A percentile compares a stretch with the other conserved stretches of the same genome.
These are phyloP conservation scores for Lepidochitona cinerea DNA, from an alignment of 2,888 invertebrate species.

Conservation along the genomic window DNA sequence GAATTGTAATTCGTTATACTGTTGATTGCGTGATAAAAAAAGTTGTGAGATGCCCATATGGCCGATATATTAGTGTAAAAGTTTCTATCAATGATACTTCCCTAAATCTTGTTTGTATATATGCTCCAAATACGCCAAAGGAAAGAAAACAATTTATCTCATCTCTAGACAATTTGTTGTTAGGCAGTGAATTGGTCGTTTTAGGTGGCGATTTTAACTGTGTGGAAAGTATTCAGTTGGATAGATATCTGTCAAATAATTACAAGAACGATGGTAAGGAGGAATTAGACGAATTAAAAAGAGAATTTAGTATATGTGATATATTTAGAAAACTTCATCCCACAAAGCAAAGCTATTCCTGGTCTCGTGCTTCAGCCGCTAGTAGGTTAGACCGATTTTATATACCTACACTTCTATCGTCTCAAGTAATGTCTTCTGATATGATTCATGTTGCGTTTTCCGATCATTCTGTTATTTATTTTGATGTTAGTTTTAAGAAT, in stretches of 20 bases:
- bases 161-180: not conserved
- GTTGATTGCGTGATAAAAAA: not conserved
- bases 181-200: not conserved
- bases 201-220: constrained; percentile 28
- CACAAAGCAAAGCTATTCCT: not conserved
- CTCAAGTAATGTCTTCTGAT: not conserved
- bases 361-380: not conserved
- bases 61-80: not conserved
- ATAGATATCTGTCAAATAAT: constrained; percentile 20
- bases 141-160: not conserved
- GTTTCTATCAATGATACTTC: not conserved
- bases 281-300: constrained; percentile 11
- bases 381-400: not conserved
- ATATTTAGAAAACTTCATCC: constrained; percentile 16
- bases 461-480: not conserved
- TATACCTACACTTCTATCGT: not conserved
- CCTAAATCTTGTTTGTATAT: not conserved
- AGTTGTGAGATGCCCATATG: not conserved
- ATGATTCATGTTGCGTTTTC: not conserved
- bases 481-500: not conserved
- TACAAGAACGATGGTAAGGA: constrained; percentile 4
- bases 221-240: constrained; percentile 14
- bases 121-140: not conserved
- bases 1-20: constrained; percentile 1
- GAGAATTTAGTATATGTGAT: constrained; percentile 20